Evolutionary conservation across 1,140 invertebrate species (phyloP), one percentile per base, ranked within the genome.

Genomic region (Orussus abietinus): DNA sequence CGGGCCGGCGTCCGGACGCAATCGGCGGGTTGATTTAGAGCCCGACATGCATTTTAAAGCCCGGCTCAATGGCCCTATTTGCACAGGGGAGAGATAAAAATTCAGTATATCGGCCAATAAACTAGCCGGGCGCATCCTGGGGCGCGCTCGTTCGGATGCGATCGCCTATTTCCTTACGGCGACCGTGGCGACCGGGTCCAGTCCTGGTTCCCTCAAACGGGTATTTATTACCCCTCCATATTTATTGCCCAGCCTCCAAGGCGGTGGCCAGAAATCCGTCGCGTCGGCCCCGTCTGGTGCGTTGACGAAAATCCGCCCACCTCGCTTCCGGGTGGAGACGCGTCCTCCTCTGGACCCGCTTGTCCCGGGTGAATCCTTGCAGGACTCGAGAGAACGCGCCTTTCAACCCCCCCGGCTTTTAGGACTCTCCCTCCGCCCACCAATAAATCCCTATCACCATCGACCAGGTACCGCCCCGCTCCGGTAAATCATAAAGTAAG

Each of bases 401-500:
- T 42, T 55, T 56, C 45, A 51, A 48, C 40, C 35, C 51, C 31
- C 29, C 44, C 42, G 47, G 51, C 51, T 56, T 59, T 60, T 49
- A 54, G 63, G 53, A 58, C 41, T n/a, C n/a, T 49, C 44, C 51
- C 48, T 54, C 55, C 49, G 47, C 45, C 55, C n/a, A 44, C 57
- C 57, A 60, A 68, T 67, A 64, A 72, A 70, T 70, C 64, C 62
- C 64, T 57, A 69, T 69, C 62, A 59, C 47, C 38, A 20, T 44
- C 46, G 53, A 53, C 42, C 57, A 59, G 55, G 54, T 56, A 59
- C 60, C 57, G 62, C 57, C 63, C 55, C 55, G 48, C 19, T 19
- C 19, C 36, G 52, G 50, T 69, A 69, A 69, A 69, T 69, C 66
- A 70, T 69, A 57, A 49, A 52, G 50, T 69, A 70, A 72, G 65